Base-by-base conservation (phyloP, 2,797 vertebrate species). In the Enteromius thamalakanensis region DNA sequence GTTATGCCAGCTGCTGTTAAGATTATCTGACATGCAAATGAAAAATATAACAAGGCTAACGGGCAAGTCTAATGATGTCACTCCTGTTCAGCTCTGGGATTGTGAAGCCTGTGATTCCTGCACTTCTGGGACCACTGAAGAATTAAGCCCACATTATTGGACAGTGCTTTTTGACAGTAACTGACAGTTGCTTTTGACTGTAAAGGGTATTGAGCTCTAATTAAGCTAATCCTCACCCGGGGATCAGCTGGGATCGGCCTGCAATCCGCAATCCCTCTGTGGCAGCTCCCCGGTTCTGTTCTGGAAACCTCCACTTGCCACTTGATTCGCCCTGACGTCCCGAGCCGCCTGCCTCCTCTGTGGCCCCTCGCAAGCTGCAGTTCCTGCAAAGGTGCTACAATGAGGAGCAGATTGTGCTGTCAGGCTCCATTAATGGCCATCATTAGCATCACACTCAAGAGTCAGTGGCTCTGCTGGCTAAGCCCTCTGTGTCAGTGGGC, bases 401-500 rank as follows among this genome's bases (percentile, higher is more conserved):
- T 97, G 92, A 96, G 96, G 95, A 98, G 95, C 97, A 99, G 97
- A 98, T 97, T 99, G 97, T 96, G 94, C 96, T 98, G 97, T 97
- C 97, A 97, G 97, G 95, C 95, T 96, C 96, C 96, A 98, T 99
- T 98, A 97, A 96, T 96, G 95, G 93, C 95, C 95, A 97, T 97
- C 96, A 98, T 99, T 98, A 98, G 96, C 97, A 98, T 98, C 96
- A 97, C 95, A 95, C 94, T 96, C 94, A 93, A 93, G 93, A 94
- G 95, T 95, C 94, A 92, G 90, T 91, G 92, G 88, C 91, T 92
- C 90, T 87, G 87, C 79, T 93, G 91, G 92, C 92, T 93, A 94
- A 95, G 92, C 92, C 92, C 92, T 94, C 92, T 91, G 86, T 85
- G 72, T 80, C 81, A 21, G 45, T 82, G 74, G 49, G 77, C 75